phyloP scores from a whole-genome alignment of 1,140 invertebrate species.

The Mya arenaria region DNA sequence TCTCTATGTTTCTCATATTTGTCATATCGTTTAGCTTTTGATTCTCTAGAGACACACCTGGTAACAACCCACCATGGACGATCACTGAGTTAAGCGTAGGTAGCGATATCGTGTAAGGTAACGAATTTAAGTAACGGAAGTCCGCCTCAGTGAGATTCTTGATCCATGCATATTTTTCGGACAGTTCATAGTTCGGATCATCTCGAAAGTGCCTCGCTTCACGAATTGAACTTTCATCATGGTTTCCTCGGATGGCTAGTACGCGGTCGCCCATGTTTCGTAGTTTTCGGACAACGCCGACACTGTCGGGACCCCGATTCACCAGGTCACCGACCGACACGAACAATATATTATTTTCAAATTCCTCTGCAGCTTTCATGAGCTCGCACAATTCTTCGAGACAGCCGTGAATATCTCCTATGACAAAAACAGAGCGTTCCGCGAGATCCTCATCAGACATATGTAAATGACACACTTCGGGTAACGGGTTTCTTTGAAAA shows the following conservation, averaged over 20 bases:
- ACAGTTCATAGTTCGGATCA: slow-evolving; percentile 59
- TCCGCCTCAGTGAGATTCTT: slow-evolving; percentile 70
- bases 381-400: slow-evolving; percentile 76
- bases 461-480: slow-evolving; percentile 58
- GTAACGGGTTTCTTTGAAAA: slow-evolving; percentile 63
- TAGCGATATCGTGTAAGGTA: slow-evolving; percentile 80
- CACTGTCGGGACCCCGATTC: slow-evolving; percentile 79
- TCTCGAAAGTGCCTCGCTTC: slow-evolving; percentile 31
- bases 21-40: slow-evolving; percentile 74
- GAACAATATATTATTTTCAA: slow-evolving; percentile 63
- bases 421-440: slow-evolving; percentile 72
- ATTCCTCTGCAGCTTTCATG: slow-evolving; percentile 58
- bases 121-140: slow-evolving; percentile 70
- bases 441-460: slow-evolving; percentile 57
- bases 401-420: slow-evolving; percentile 81
- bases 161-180: slow-evolving; percentile 73
- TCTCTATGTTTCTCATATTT: slow-evolving; percentile 78
- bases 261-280: slow-evolving; percentile 21
- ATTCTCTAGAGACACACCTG: slow-evolving; percentile 67
- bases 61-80: slow-evolving; percentile 81
- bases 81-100: slow-evolving; percentile 74
- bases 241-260: slow-evolving; percentile 73
- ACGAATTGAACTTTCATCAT: slow-evolving; percentile 70
- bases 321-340: slow-evolving; percentile 80
- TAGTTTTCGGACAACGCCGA: slow-evolving; percentile 71